A percentile compares a stretch with the other conserved stretches of the same genome.
Conservation (phyloP, 2,797 vertebrate genomes). For the Cirrhinus molitorella region DNA sequence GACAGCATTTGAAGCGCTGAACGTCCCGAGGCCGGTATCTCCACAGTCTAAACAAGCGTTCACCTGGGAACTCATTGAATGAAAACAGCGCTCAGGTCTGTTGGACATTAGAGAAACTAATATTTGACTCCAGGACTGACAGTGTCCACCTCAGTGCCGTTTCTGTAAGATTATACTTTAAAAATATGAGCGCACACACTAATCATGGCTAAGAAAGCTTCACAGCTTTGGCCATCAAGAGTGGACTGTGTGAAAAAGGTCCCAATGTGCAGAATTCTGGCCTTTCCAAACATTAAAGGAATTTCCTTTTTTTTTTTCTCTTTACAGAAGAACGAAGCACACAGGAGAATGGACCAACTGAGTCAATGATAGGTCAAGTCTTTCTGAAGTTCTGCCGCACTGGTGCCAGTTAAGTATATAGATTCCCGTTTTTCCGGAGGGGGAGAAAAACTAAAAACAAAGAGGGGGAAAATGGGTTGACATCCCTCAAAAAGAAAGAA, state of each 20-base stretch:
- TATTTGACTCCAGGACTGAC: constrained; percentile 8
- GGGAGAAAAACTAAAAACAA: constrained; percentile 48
- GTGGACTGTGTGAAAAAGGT: constrained; percentile 57
- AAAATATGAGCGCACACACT: constrained; percentile 39
- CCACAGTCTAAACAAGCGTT: constrained; percentile 19
- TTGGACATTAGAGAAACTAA: constrained; percentile 27
- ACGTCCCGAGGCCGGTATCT: constrained; percentile 39
- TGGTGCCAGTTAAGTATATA: constrained; percentile 46
- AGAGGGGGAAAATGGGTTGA: neutral
- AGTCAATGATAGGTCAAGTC: constrained; percentile 55
- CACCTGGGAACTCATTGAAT: constrained; percentile 31
- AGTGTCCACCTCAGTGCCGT: constrained; percentile 42
- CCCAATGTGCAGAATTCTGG: constrained; percentile 57
- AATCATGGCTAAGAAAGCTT: constrained; percentile 43
- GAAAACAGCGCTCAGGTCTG: neutral
- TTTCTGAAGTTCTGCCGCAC: constrained; percentile 45
- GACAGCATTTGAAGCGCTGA: constrained; percentile 4
- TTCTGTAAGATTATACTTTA: constrained; percentile 59
- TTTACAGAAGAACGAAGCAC: constrained; percentile 41
- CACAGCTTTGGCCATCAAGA: constrained; percentile 50
- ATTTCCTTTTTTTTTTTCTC: constrained; percentile 58
- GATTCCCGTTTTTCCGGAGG: constrained; percentile 50
- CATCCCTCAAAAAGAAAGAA: constrained; percentile 23
- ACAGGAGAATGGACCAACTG: constrained; percentile 37
- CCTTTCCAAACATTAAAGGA: constrained; percentile 67